Base-by-base conservation (phyloP, 2,797 vertebrate species). In the Jordanella pulchra region DNA sequence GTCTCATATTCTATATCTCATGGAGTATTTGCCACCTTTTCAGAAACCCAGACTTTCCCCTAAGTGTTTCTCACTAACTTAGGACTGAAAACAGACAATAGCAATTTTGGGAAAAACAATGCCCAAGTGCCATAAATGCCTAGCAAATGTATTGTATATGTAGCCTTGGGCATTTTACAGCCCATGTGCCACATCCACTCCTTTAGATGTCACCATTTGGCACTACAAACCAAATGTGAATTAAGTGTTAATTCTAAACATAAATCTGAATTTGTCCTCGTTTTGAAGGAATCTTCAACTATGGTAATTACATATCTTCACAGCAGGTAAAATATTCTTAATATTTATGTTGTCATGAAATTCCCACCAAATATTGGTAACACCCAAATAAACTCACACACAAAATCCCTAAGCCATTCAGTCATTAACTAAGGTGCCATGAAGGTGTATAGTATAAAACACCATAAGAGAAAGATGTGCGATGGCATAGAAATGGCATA, bases 1-100 rank as follows among this genome's bases (percentile, higher is more conserved):
- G 61, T 67, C 53, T 78, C 28, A 44, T 81, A 58, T 76, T 70
- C 71, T 60, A 61, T 64, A 69, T n/a, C 64, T 75, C 61, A 67
- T 77, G 69, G 73, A 76, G 68, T 51, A 79, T 75, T 51, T 51
- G 71, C 70, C 69, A 61, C 60, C 25, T 67, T 72, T 5, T 39
- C 35, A 39, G 3, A 39, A 39, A 39, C 35, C 35, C 5, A 39
- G 35, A 39, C 9, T 2, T 55, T 68, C 27, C 68, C 44, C 4
- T n/a, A 45, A 51, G 5, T 51, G 23, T 65, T 76, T 72, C 67
- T 72, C 30, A 71, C 67, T 50, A 75, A 76, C n/a, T 76, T 53
- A n/a, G 3, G 1, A 69, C 48, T 69, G 3, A 35, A 65, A 61
- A 63, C 6, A 18, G 1, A 71, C 71, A 21, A 13, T 21, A 72